Percentiles rank a stretch among this genome's conserved stretches.
These are phyloP conservation scores for Ceryle rudis DNA, from an alignment of 2,797 vertebrate genomes.

Conservation along the genomic window DNA sequence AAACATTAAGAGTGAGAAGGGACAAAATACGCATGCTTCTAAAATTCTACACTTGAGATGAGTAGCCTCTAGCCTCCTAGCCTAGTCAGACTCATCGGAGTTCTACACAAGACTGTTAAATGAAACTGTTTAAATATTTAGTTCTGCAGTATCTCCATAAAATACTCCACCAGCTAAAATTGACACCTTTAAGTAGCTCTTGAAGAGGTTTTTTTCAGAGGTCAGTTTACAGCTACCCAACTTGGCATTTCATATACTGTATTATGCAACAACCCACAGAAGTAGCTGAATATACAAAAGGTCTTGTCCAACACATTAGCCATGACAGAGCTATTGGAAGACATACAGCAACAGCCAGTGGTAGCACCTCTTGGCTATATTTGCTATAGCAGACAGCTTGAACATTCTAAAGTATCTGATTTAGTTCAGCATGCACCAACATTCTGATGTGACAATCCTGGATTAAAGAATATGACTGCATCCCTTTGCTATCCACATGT, in stretches of 20 bases:
- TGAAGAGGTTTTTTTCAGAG: background rate
- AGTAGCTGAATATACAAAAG: background rate
- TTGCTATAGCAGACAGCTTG: background rate
- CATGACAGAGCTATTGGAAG: background rate
- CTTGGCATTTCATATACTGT: background rate
- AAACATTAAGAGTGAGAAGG: background rate
- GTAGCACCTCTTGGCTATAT: background rate
- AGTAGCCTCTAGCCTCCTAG: background rate
- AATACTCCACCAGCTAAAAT: background rate
- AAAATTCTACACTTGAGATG: background rate
- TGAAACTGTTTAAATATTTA: background rate
- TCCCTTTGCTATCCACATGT: background rate
- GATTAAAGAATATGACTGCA: background rate
- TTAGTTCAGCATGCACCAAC: background rate
- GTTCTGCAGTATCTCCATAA: background rate
- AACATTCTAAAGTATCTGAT: background rate
- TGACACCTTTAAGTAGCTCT: background rate
- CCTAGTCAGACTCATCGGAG: background rate
- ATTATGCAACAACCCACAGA: background rate
- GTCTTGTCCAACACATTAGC: background rate
- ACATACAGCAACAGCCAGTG: rapidly evolving
- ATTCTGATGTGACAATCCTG: background rate
- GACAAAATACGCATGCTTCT: background rate
- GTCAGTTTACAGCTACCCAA: background rate
- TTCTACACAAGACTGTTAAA: background rate